Base-by-base conservation (phyloP, 2,113 vertebrate species). In the Pygoscelis antarcticus region DNA sequence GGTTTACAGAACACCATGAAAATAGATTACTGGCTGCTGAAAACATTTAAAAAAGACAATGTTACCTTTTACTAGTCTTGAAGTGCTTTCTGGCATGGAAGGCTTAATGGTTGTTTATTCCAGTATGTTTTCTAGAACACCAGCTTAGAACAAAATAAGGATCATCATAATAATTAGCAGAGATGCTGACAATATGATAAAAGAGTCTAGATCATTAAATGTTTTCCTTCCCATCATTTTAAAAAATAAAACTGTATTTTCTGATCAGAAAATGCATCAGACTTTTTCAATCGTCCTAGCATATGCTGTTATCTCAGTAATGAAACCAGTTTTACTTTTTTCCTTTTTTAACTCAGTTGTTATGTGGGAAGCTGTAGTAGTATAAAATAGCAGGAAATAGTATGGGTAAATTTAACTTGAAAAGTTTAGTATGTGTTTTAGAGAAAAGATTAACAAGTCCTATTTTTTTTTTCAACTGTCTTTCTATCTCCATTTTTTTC, bases 1-100 rank as follows among this genome's bases (percentile, higher is more conserved):
- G 96, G 94, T 95, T 98, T 97, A 84, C 38, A 82, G 94, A 97
- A 85, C 77, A 94, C 90, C 94, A 93, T 55, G 72, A 96, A 97
- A 97, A 96, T 82, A 93, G 95, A 97, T 94, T 96, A 96, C 82
- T 87, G 78, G 64, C 87, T 97, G 80, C 93, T 87, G 88, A 89
- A 90, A 93, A 94, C 78, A 76, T 92, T 83, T 93, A 1, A 22
- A 94, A 94, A 87, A 96, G 25, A 84, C 87, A 88, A 90, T 54
- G 79, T 52, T 80, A 90, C 95, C 92, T 90, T 96, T 91, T 95
- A 94, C 90, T 85, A 82, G 76, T 66, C 89, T 84, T 83, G 72
- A 89, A 92, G 77, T 52, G 72, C 61, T 87, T 83, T 89, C 76
- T 87, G 65, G 94, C 79, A 61, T 54, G 72, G 70, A 91, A 96